These are phyloP conservation scores for Odontocerum albicorne DNA, from an alignment of 2,888 invertebrate species.

Conservation along the genomic window DNA sequence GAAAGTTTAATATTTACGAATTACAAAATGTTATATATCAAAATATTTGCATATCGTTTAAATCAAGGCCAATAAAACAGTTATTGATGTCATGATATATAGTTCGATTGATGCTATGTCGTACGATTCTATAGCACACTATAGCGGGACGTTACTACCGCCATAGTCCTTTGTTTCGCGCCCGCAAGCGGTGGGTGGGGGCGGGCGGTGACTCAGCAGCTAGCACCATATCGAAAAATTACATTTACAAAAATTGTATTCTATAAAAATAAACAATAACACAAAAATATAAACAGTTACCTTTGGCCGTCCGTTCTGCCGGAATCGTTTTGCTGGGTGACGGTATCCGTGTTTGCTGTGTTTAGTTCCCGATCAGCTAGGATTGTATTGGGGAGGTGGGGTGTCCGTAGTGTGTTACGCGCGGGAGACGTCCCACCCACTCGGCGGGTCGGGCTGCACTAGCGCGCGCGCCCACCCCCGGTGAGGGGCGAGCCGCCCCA, in stretches of 20 bases:
- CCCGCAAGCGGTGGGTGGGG: not conserved
- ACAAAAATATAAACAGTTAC: no score
- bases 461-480: slow-evolving; percentile 48
- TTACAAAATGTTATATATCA: no score
- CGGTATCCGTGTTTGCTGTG: slow-evolving; percentile 7
- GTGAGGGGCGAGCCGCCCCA: slow-evolving; percentile 47
- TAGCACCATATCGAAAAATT: no score
- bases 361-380: slow-evolving; percentile 3
- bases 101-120: no score
- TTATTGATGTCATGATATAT: no score
- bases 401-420: slow-evolving; percentile 40
- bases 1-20: no score
- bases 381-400: slow-evolving; percentile 29
- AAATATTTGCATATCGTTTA: no score
- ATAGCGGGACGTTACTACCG: not conserved
- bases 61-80: no score
- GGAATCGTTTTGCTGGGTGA: slow-evolving; percentile 12
- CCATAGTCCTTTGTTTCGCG: slow-evolving; percentile 6
- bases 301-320: slow-evolving; percentile 16
- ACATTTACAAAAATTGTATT: no score
- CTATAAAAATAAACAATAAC: no score
- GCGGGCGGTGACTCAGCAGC: slow-evolving; percentile 12
- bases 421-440: slow-evolving; percentile 46
- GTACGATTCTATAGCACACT: no score
- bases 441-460: slow-evolving; percentile 37